Evolutionary conservation across 1,140 invertebrate genomes (phyloP), one percentile per base, ranked within the genome.

Genomic region (Atta cephalotes): DNA sequence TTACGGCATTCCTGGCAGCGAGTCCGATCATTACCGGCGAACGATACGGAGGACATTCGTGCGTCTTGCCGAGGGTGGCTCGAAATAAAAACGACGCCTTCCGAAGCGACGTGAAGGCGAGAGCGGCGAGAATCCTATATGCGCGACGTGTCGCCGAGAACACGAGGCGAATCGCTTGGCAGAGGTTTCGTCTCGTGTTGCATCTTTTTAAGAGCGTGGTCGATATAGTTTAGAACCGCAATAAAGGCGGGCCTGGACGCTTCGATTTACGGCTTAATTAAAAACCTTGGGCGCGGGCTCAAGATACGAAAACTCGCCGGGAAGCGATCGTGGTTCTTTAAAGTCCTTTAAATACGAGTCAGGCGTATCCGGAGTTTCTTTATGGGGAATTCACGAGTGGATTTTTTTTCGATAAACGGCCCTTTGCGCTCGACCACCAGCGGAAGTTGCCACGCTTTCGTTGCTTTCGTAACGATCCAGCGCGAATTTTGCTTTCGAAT

Each of bases 201-300:
- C 78, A 84, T 87, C 85, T 87, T 89, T 81, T 63, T 87, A 80
- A 72, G 68, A 82, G 84, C 86, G 78, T 76, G 81, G 45, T 87
- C 68, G 90, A 92, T 93, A 91, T 92, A 89, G 90, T 92, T 90
- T 91, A 90, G 85, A 82, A 81, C 84, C 81, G 89, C 89, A 80
- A 91, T 91, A 93, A 93, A 93, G 85, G 89, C 53, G 80, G 88
- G n/a, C 63, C 88, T 78, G 49, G 82, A 89, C 90, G 35, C 58
- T 72, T 91, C 91, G 92, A 93, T 93, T 93, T 93, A 93, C 89
- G 91, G 88, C 93, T 93, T 93, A 93, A 93, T 93, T 93, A 93
- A 93, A 93, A 93, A 93, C 87, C 21, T 70, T 39, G 21, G n/a
- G 87, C 90, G n/a, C 68, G 63, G 78, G 86, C 51, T 62, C 45